Evolutionary conservation across 2,797 vertebrate species (phyloP).

Genomic region (Molothrus ater): DNA sequence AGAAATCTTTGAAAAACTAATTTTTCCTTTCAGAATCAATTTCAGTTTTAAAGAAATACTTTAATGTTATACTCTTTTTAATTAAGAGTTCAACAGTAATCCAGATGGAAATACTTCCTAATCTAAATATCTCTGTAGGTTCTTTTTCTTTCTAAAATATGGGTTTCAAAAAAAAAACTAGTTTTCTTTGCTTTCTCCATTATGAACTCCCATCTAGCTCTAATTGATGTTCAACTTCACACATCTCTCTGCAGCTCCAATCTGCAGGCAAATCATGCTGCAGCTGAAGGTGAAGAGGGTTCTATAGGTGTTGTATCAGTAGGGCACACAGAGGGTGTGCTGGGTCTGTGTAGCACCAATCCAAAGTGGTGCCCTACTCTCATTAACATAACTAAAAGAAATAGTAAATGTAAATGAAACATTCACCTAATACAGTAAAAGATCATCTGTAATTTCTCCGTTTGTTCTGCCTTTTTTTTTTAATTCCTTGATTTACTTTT

Average conservation of each 20-base stretch:
- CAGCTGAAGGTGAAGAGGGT: not conserved
- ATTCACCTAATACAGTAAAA: too few species aligned
- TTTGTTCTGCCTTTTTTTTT: not conserved
- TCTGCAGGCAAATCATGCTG: not conserved
- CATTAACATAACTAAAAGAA: not conserved
- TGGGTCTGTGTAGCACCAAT: not conserved
- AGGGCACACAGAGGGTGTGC: not conserved
- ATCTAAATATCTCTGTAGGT: not conserved
- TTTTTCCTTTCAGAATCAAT: not conserved
- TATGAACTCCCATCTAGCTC: not conserved
- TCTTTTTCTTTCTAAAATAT: not conserved
- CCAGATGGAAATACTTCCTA: not conserved
- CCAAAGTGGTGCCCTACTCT: not conserved
- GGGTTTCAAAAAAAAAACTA: not conserved
- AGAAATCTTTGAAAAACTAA: not conserved
- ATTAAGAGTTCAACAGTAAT: not conserved
- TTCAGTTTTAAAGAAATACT: not conserved
- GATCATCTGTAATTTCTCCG: not conserved
- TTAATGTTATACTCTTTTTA: not conserved
- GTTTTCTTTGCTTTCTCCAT: not conserved
- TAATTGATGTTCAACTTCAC: not conserved
- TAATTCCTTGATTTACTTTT: not conserved
- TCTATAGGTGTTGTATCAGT: rapidly evolving
- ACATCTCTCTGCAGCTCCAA: not conserved
- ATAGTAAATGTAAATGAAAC: not conserved